These are phyloP conservation scores for Poecile atricapillus DNA, from an alignment of 2,113 vertebrate genomes.

Conservation along the genomic window DNA sequence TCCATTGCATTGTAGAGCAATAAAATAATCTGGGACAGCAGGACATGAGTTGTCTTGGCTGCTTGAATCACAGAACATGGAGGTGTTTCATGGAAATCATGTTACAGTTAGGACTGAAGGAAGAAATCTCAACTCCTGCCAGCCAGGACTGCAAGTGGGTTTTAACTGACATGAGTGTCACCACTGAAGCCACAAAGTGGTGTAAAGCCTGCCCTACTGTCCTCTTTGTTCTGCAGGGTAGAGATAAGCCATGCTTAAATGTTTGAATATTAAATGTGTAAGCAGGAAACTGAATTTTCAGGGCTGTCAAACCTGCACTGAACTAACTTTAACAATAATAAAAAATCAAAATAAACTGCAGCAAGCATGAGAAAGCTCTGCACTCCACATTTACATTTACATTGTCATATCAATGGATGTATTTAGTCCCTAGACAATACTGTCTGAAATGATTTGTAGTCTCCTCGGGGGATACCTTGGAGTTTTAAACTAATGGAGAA, in stretches of 20 bases:
- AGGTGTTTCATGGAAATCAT: background rate
- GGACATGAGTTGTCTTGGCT: background rate
- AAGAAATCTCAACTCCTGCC: background rate
- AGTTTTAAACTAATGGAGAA: constrained; percentile 37
- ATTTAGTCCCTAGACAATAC: constrained; percentile 13
- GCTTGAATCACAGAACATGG: background rate
- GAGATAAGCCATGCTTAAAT: background rate
- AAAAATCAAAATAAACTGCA: background rate
- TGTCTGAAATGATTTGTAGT: constrained; percentile 20
- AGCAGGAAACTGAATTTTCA: background rate
- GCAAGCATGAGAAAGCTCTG: background rate
- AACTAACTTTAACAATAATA: background rate
- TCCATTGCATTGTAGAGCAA: background rate
- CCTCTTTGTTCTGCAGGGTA: background rate
- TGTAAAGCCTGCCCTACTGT: background rate
- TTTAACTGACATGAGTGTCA: background rate
- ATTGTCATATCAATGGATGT: background rate
- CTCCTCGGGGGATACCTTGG: constrained; percentile 13
- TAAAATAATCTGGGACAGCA: background rate
- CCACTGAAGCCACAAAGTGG: background rate
- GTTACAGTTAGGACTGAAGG: background rate
- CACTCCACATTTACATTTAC: background rate
- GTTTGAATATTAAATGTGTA: background rate
- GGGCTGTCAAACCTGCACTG: background rate
- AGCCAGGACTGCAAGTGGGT: background rate